Base-by-base conservation (phyloP, 53 echinoderm and acorn worm genomes). In the Mesocentrotus franciscanus region DNA sequence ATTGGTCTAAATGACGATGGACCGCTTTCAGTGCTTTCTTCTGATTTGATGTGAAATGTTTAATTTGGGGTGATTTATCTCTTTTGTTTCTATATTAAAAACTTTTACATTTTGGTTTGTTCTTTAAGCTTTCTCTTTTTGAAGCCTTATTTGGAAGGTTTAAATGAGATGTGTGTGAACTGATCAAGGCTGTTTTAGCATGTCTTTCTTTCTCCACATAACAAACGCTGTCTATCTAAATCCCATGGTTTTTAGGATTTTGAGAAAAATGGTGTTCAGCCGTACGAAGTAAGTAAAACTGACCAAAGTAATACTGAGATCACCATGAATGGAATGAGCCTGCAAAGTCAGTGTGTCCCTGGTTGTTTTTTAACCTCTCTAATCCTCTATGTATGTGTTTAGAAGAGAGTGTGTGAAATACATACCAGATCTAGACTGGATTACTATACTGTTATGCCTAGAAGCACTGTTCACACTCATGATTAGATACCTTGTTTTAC, bases 221-320 rank as follows among this genome's bases (percentile, higher is more conserved):
- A 94, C 70, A 64, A 39, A 94, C 56, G 61, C 93, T 93, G 15
- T 94, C 42, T 70, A n/a, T 94, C 87, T 85, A 85, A 85, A 85
- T 93, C 81, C 81, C 78, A 81, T 74, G 75, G 29, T 81, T 81
- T 93, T 64, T 94, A 94, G 95, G 95, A 94, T 94, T 94, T 94
- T 94, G 68, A 85, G 64, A 68, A 85, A 61, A 61, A 64, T 39
- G 95, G 95, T 85, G 95, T 72, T 85, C 85, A 55, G 8, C 95
- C 95, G 22, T 94, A 68, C 35, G 95, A 94, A 85, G 95, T 94
- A 94, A 94, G 95, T 94, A 94, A 85, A 64, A 61, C 13, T 27
- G 35, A 91, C 18, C 58, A 56, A 87, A 87, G 58, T 56, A 87
- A 87, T 57, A 87, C 34, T 12, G 27, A 87, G 87, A 87, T 91